These are phyloP conservation scores for Nyctereutes procyonoides DNA, from an alignment of 2,113 vertebrate species.

Conservation along the genomic window DNA sequence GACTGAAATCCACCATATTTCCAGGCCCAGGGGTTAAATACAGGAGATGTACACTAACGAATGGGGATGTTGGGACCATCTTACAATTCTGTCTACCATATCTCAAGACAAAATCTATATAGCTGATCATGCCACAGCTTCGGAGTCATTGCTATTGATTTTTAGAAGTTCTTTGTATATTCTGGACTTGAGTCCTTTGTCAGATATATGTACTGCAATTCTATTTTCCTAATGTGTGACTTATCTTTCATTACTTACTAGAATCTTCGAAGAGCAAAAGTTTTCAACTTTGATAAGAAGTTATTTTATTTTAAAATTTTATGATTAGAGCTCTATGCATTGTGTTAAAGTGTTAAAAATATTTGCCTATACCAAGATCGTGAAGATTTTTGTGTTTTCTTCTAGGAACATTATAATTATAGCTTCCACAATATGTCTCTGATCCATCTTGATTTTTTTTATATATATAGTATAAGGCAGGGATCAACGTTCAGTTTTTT, in stretches of 20 bases:
- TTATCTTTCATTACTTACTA: neutral
- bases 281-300: neutral
- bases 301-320: neutral
- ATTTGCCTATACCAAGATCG: neutral
- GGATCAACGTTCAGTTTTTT: neutral
- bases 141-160: neutral
- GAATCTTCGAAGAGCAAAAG: neutral
- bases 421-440: neutral
- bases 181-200: neutral
- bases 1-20: neutral
- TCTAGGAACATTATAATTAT: neutral
- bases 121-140: neutral
- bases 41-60: neutral
- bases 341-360: neutral
- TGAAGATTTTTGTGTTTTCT: neutral
- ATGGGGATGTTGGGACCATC: neutral
- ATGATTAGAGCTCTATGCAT: neutral
- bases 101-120: neutral
- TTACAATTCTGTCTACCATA: neutral
- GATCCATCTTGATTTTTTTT: neutral
- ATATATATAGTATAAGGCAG: neutral
- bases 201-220: neutral
- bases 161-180: neutral
- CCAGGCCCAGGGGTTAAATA: neutral
- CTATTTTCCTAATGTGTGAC: neutral